phyloP scores from a whole-genome alignment of 2,113 vertebrate genomes.

The Zootoca vivipara region DNA sequence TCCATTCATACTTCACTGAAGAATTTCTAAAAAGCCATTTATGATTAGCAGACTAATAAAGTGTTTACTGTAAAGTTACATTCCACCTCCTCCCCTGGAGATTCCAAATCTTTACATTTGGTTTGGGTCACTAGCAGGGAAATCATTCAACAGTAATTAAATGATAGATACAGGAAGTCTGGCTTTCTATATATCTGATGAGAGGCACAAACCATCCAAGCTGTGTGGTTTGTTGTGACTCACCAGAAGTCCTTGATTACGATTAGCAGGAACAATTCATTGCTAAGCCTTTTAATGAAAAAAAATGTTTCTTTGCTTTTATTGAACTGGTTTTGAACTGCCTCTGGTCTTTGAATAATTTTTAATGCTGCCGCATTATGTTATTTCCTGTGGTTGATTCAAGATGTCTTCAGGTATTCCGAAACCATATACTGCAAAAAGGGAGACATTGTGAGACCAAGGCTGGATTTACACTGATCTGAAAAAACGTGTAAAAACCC shows the following conservation, averaged over 20 bases:
- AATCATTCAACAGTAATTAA: conserved; percentile 35
- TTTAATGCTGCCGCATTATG: neutral
- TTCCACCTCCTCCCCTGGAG: neutral
- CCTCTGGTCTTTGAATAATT: neutral
- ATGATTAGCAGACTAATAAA: neutral
- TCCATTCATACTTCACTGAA: neutral
- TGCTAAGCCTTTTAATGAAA: neutral
- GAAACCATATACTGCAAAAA: neutral
- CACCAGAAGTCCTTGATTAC: conserved; percentile 35
- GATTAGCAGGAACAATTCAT: conserved; percentile 34
- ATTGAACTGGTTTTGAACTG: neutral
- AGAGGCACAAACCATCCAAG: conserved; percentile 25
- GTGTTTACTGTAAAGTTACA: conserved; percentile 6
- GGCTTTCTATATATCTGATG: conserved; percentile 25
- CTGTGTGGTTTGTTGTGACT: conserved; percentile 10
- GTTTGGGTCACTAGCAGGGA: conserved; percentile 9
- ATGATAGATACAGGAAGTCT: conserved; percentile 13
- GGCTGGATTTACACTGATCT: neutral
- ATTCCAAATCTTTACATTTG: conserved; percentile 9
- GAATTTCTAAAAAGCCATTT: neutral
- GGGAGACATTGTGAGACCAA: neutral
- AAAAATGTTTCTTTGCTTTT: neutral
- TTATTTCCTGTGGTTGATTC: neutral
- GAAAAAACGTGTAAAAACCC: too few species aligned
- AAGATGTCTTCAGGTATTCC: neutral